Base-by-base conservation (phyloP, 2,797 vertebrate genomes). In the Nothura maculosa region DNA sequence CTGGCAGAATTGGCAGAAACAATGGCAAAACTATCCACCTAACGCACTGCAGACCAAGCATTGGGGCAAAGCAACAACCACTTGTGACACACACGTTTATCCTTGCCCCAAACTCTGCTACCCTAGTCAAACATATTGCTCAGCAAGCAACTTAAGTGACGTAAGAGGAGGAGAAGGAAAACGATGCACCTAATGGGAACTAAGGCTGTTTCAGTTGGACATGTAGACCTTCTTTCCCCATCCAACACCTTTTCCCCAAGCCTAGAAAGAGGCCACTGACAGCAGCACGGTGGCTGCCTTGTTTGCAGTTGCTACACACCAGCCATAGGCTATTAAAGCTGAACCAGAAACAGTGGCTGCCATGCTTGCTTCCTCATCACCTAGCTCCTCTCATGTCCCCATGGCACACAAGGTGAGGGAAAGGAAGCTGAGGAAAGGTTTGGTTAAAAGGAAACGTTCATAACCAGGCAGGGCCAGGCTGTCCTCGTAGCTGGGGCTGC, bases 401-500 rank as follows among this genome's bases (percentile, higher is more conserved):
- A 8, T 10, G 13, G 22, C 22, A 32, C 34, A 3, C 19, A 12
- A 47, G 10, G 47, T 1, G 10, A 38, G 10, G 47, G 18, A 21
- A 18, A 64, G 12, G 43, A 17, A 60, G 67, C 7, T 38, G 52
- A 55, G 0, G 5, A 32, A 52, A 54, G 54, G 28, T 32, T 63
- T 18, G 32, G 55, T 77, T 63, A 72, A 64, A 40, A 54, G 13
- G 50, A 74, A 24, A 30, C 15, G 17, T 8, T 43, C 9, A 22
- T 34, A 24, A 38, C 54, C 42, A 48, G 22, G 22, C 24, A 21
- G 28, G 1, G 6, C 38, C 52, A 45, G 36, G 47, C 0, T 1
- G 62, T 28, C 43, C 64, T 10, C 0, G 0, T 63, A 54, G 50
- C 43, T 1, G 7, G 25, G 12, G 50, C 50, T 34, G 34, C 25